Evolutionary conservation across 2,113 vertebrate genomes (phyloP), one percentile per base, ranked within the genome.

Genomic region (Saguinus midas): DNA sequence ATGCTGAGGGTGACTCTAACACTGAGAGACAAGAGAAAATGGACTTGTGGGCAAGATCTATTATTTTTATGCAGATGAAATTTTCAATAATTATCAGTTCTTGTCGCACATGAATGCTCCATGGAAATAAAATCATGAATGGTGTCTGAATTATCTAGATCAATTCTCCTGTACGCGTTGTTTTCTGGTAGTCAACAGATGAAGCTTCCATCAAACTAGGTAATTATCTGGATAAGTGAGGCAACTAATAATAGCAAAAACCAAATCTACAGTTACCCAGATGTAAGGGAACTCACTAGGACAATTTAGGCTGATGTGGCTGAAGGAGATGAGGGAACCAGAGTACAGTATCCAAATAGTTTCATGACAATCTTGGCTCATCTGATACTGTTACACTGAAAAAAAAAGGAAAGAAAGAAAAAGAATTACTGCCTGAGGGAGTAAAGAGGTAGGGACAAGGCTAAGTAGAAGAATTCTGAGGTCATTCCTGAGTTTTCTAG

Each of bases 11-110:
- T 73, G 50, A 73, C 48, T 86, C 58, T 20, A 50, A 45, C 32
- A 61, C 35, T 25, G 68, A 90, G 83, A 23, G 66, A 93, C 29
- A 82, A 73, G 55, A 94, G 6, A 57, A 84, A 91, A 88, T 32
- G 48, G 55, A n/a, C n/a, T 50, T 78, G 17, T 29, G 25, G 35
- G 29, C 50, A 23, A 40, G 57, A 92, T 1, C 58, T 87, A 81
- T 93, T 73, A 58, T 90, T 84, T 96, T 90, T 84, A 94, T 92
- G 64, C 57, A 87, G 90, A 94, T 92, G 81, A 90, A 64, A 92
- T 66, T 37, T 86, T 95, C 86, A 73, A 0, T 96, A 90, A 96
- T 96, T 91, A 57, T 18, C 70, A 61, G 72, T 87, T 87, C 75
- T 91, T 95, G 83, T 92, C 84, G 66, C 82, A 94, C 66, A 92